Base-by-base conservation (phyloP, 2,797 vertebrate species). In the Apogon hyalosoma region DNA sequence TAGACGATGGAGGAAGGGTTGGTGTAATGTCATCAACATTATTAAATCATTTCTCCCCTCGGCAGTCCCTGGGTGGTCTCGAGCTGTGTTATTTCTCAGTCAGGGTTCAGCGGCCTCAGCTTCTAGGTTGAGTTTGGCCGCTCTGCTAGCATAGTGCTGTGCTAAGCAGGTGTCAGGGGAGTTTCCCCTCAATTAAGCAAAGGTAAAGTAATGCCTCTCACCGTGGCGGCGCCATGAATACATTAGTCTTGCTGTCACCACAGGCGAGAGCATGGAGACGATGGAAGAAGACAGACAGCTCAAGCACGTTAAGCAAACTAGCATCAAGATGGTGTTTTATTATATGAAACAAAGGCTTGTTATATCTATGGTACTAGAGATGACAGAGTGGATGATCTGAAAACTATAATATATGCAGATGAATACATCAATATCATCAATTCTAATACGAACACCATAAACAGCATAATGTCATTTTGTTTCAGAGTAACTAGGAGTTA, bases 141-240 rank as follows among this genome's bases (percentile, higher is more conserved):
- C 75, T 80, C 73, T 70, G 79, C 67, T 52, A 71, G 79, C 77
- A 69, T 62, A 56, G 83, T 40, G 74, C 86, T 53, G 69, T 70
- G 78, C 90, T 88, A 90, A 92, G 92, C 89, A 87, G 79, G 90
- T 90, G 91, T 92, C 92, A 71, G 74, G 92, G 90, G 92, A 93
- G 86, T 92, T 93, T 93, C 91, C 88, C 90, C 92, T 94, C 93
- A 95, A 93, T 94, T 94, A 94, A 93, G 88, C 88, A 92, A 89
- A 93, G 91, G 92, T 93, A 93, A 92, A 93, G 92, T 79, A 90
- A 90, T 90, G 92, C 87, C 82, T 86, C 73, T 90, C 86, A 84
- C 87, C 58, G 69, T 83, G 86, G 86, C 67, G 36, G 83, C 58
- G 39, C 74, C 84, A 71, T 89, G 92, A 93, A 93, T 91, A 88